Evolutionary conservation across 1,140 invertebrate species (phyloP).

Genomic region (Drosophila nikananu): DNA sequence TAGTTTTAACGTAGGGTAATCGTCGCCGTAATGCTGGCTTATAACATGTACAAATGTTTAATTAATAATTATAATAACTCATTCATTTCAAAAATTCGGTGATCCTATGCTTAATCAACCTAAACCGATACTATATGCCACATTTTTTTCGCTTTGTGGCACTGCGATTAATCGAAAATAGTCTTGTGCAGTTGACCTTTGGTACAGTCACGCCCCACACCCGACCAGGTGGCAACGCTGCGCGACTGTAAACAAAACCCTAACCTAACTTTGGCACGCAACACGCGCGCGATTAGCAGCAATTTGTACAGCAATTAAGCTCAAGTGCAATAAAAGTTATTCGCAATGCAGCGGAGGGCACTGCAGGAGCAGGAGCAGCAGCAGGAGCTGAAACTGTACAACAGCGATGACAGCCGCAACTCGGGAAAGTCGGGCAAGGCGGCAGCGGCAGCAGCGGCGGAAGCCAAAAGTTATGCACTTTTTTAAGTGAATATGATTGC

Average conservation of each 20-base stretch:
- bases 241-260: slow-evolving; percentile 9
- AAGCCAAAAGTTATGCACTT: slow-evolving; percentile 63
- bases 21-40: too few relatives aligned
- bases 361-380: not conserved
- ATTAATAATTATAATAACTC: too few relatives aligned
- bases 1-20: too few relatives aligned
- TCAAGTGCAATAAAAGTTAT: slow-evolving; percentile 41
- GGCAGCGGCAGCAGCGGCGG: slow-evolving; percentile 7
- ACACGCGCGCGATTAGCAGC: slow-evolving; percentile 50
- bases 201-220: not conserved
- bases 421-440: slow-evolving; percentile 1
- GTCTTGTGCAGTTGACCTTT: not conserved
- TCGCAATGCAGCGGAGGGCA: slow-evolving; percentile 7
- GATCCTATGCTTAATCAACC: too few relatives aligned
- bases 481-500: slow-evolving; percentile 82
- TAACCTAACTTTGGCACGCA: slow-evolving; percentile 16
- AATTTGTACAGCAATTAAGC: slow-evolving; percentile 61
- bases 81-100: too few relatives aligned
- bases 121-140: not conserved
- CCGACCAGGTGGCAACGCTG: slow-evolving; percentile 17
- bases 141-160: not conserved
- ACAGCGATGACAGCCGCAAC: slow-evolving; percentile 24
- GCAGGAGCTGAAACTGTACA: slow-evolving; percentile 2
- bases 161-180: not conserved
- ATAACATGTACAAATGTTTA: too few relatives aligned